A percentile compares a stretch with the other conserved stretches of the same genome.
Evolutionary conservation across 37 sponge, comb jelly and placozoan species (phyloP).

Genomic region (Eunapius fragilis): DNA sequence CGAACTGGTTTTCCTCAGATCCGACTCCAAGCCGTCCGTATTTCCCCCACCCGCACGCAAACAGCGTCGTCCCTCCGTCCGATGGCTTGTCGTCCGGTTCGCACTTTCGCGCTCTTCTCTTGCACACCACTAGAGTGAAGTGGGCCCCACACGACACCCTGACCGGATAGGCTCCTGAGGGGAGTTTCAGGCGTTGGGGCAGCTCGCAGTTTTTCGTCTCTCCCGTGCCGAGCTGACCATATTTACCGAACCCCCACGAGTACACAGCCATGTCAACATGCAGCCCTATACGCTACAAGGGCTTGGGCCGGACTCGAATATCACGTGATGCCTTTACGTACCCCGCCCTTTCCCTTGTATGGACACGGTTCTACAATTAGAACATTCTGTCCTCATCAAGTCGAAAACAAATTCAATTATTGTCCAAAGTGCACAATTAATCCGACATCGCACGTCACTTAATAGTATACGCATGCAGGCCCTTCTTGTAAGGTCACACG

Average conservation of each 20-base stretch:
- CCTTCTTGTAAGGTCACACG: no score
- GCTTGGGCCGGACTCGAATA: no score
- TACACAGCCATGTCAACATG: constrained; percentile 18
- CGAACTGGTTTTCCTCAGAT: constrained; percentile 26
- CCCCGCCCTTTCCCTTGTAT: no score
- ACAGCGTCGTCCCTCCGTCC: neutral
- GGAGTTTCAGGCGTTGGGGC: constrained; percentile 24
- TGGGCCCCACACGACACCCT: constrained; percentile 45
- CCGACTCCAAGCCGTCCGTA: constrained; percentile 63
- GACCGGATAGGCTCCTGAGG: neutral
- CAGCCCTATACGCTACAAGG: neutral
- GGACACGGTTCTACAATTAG: no score
- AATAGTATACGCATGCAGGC: no score
- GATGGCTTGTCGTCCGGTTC: neutral
- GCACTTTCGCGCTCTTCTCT: neutral
- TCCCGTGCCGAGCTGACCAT: constrained; percentile 67
- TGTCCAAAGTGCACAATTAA: no score
- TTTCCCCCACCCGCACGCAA: constrained; percentile 62
- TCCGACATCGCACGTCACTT: no score
- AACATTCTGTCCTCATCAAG: no score
- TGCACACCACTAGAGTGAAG: constrained; percentile 32
- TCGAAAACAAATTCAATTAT: no score
- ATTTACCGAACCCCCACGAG: constrained; percentile 69
- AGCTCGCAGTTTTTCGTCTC: constrained; percentile 1
- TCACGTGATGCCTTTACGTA: no score